Evolutionary conservation across 2,797 vertebrate genomes (phyloP), one percentile per base, ranked within the genome.

Genomic region (Eremophila alpestris): DNA sequence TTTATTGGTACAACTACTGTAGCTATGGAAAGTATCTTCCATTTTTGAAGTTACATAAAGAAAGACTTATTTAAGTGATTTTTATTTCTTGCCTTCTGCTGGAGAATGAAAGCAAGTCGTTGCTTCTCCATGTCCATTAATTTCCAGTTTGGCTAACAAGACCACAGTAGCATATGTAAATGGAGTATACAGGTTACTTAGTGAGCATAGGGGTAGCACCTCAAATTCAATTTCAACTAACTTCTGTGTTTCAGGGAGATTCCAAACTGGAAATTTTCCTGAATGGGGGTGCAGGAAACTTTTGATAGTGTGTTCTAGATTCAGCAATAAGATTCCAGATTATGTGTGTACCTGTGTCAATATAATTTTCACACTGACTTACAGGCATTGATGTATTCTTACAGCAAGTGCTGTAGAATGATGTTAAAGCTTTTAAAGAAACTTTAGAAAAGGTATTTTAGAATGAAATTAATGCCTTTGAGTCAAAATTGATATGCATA

Each of bases 1-100:
- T 88, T 81, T 88, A 34, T 74, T 84, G 79, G 59, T 93, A 93
- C 48, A 94, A 52, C 73, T 94, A 38, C 89, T 91, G 89, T 91
- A 92, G 70, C 63, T 86, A 11, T 65, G 77, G 80, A 58, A 85
- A 63, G 11, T 40, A 49, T 51, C 40, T 93, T 94, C 51, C 63
- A 9, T 81, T 87, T 86, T 48, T 70, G 55, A 91, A 93, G 48
- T 87, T 75, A 40, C 9, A 9, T 78, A 55, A 75, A 83, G 32
- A 60, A 77, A 83, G 45, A 43, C 23, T 85, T 93, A 85, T 38
- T 87, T 75, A 95, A 92, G 29, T 67, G 40, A 41, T 59, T 76
- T 92, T 83, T 76, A 46, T 86, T 90, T 93, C 75, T 76, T 69
- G 38, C 32, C 19, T 81, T 81, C 65, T 78, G 4, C 46, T 89